These are phyloP conservation scores for Margaritifera margaritifera DNA, from an alignment of 2,888 invertebrate species.

Conservation along the genomic window DNA sequence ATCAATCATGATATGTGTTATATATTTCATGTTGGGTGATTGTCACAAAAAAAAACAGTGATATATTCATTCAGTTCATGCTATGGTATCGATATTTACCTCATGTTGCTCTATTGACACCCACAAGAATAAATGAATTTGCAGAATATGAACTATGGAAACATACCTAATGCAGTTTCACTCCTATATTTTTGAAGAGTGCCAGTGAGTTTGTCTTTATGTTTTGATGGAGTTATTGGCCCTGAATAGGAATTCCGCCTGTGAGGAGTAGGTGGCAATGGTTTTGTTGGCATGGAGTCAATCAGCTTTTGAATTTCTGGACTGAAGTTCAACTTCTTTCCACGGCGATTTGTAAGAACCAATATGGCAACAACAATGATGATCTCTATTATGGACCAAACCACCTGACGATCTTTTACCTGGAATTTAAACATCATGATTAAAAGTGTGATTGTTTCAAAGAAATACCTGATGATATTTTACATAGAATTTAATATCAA, in stretches of 20 bases:
- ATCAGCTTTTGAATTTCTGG: constrained; percentile 41
- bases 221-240: constrained; percentile 32
- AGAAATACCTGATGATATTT: too few species aligned
- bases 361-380: constrained; percentile 38
- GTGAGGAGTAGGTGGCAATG: constrained; percentile 13
- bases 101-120: too few species aligned
- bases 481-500: too few species aligned
- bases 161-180: constrained; percentile 49
- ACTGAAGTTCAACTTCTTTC: constrained; percentile 20
- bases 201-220: constrained; percentile 11
- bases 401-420: constrained; percentile 53
- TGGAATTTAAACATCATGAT: constrained; percentile 15
- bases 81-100: too few species aligned
- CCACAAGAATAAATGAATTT: too few species aligned
- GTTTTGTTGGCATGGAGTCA: constrained; percentile 36
- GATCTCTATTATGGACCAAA: constrained; percentile 46
- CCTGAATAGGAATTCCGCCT: constrained; percentile 49
- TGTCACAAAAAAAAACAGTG: too few species aligned
- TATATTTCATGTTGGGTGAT: too few species aligned
- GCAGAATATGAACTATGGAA: too few species aligned
- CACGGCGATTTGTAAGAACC: constrained; percentile 33
- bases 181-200: constrained; percentile 45
- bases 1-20: too few species aligned
- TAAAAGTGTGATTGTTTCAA: too few species aligned
- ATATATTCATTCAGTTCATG: too few species aligned